These are phyloP conservation scores for Protodeltote pygarga DNA, from an alignment of 2,888 invertebrate species.

Conservation along the genomic window DNA sequence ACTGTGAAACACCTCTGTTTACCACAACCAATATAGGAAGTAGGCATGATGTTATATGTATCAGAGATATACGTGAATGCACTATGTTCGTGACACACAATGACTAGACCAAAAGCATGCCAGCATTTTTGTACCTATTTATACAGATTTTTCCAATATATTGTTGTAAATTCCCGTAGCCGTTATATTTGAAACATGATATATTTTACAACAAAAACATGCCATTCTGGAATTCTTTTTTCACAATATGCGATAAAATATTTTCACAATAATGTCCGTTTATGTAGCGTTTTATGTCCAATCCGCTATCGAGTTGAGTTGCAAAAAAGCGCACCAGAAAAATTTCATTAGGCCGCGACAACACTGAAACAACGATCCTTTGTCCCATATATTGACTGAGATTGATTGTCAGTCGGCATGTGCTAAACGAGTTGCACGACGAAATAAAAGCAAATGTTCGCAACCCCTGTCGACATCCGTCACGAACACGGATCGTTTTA, in stretches of 20 bases:
- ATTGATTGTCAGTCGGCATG: slow-evolving; percentile 84
- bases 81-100: too few species aligned
- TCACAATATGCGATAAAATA: slow-evolving; percentile 4
- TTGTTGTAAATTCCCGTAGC: not conserved
- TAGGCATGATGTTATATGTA: too few species aligned
- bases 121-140: too few species aligned
- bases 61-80: too few species aligned
- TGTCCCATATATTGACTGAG: slow-evolving; percentile 83
- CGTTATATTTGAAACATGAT: slow-evolving; percentile 1
- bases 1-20: too few species aligned
- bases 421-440: slow-evolving; percentile 79
- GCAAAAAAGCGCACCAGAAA: slow-evolving; percentile 63
- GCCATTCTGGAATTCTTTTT: slow-evolving; percentile 11
- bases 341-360: slow-evolving; percentile 76
- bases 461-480: slow-evolving; percentile 78
- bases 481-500: slow-evolving; percentile 76
- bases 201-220: slow-evolving; percentile 5
- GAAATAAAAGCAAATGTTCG: slow-evolving; percentile 81
- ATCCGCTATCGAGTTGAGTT: slow-evolving; percentile 25
- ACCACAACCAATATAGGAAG: too few species aligned
- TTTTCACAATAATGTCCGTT: slow-evolving; percentile 15
- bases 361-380: slow-evolving; percentile 77
- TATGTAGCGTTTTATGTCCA: slow-evolving; percentile 26
- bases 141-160: too few species aligned
- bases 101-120: too few species aligned